Base-by-base conservation (phyloP, 2,888 invertebrate species). In the Tachystola acroxantha region DNA sequence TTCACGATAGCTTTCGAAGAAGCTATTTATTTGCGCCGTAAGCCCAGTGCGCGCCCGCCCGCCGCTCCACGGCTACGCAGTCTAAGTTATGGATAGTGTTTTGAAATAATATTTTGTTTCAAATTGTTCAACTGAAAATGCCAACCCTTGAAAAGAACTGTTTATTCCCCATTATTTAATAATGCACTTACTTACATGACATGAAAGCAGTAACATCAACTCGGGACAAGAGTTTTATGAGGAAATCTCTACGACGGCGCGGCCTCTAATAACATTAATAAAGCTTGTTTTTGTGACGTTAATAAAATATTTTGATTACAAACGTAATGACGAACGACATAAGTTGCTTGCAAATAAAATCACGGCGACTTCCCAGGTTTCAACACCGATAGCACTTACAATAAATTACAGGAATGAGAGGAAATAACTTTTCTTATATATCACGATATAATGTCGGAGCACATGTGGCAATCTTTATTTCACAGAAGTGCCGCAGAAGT, bases 1-100 rank as follows among this genome's bases (percentile, higher is more conserved):
- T 76, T 71, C 73, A 62, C 71, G 75, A 81, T 84, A 76, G 84
- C 82, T 85, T 80, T 76, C 68, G 75, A 81, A 82, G 76, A 72
- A 77, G 79, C 79, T 80, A 84, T 84, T 84, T 84, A 78, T 84
- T 81, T 74, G 68, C 65, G 63, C 59, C 54, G 70, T 76, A 78
- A 78, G 76, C 68, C 62, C 63, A 66, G 73, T 71, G 64, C 56
- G 52, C 48, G 48, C 20, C 13, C 28, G n/a, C 10, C 19, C 48
- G 46, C 54, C 48, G 38, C 46, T 50, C 55, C 62, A 48, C 53
- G 50, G 46, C 58, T 60, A 60, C 48, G 51, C 52, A 55, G 50
- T 61, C 54, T 56, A 57, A 68, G 62, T 68, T 59, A 61, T 65
- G 53, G 52, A 51, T 49, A 36, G 32, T 30, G 43, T 42, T n/a